Evolutionary conservation across 2,113 vertebrate species (phyloP).

Genomic region (Glaucomys volans): DNA sequence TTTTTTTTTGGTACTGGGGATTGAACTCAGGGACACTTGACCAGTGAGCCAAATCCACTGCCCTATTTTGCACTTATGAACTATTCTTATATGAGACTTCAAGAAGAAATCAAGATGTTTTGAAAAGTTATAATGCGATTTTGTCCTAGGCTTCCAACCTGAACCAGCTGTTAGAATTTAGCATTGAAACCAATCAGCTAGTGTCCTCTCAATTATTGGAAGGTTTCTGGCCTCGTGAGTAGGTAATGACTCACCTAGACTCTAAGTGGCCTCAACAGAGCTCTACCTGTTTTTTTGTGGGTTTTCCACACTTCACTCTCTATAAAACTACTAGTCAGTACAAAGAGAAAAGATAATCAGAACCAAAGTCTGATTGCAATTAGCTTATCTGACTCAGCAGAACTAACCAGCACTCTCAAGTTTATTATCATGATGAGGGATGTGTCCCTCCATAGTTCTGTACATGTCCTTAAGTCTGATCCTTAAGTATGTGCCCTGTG

Average conservation of each 20-base stretch:
- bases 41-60: too few species aligned
- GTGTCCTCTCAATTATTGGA: background rate
- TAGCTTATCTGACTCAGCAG: background rate
- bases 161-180: background rate
- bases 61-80: background rate
- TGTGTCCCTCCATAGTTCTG: background rate
- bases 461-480: background rate
- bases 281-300: background rate
- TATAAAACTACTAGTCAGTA: background rate
- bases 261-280: fast-evolving
- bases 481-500: background rate
- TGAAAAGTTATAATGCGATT: background rate
- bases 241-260: background rate
- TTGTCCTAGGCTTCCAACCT: background rate
- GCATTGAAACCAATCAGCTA: background rate
- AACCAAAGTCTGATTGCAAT: fast-evolving
- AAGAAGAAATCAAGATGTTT: background rate
- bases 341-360: background rate
- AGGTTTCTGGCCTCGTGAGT: background rate
- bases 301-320: background rate
- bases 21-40: too few species aligned
- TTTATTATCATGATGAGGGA: background rate
- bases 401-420: background rate
- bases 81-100: background rate
- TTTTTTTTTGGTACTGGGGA: too few species aligned